Conservation (phyloP, 2,888 invertebrate species). For the Agrotis segetum region DNA sequence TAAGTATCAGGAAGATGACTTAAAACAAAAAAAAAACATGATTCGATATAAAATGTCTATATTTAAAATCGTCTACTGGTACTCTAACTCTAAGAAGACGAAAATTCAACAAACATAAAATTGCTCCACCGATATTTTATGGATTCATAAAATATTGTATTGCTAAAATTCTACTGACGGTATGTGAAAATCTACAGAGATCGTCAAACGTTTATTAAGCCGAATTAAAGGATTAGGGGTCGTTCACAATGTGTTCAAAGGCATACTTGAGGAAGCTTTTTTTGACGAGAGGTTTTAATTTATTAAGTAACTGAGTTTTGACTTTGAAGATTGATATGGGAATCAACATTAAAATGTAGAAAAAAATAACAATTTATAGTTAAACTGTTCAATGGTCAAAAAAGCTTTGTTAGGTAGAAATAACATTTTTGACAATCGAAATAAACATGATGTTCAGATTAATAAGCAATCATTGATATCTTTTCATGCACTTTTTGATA, state of each 20-base stretch:
- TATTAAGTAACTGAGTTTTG: background rate
- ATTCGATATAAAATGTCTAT: background rate
- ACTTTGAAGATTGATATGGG: background rate
- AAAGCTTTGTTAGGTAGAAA: too few species aligned
- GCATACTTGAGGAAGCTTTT: slow-evolving; percentile 12
- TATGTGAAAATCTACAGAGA: slow-evolving; percentile 58
- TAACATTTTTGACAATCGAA: too few species aligned
- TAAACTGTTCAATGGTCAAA: too few species aligned
- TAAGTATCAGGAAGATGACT: too few species aligned
- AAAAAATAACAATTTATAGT: too few species aligned
- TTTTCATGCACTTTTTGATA: too few species aligned
- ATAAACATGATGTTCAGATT: too few species aligned
- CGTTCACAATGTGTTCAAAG: slow-evolving; percentile 42
- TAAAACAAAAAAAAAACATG: background rate
- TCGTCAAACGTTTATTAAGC: slow-evolving; percentile 71
- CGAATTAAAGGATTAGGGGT: slow-evolving; percentile 63
- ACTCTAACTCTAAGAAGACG: background rate
- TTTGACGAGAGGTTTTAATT: background rate
- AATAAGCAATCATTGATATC: too few species aligned
- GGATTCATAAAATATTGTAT: slow-evolving; percentile 49
- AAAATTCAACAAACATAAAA: slow-evolving; percentile 16
- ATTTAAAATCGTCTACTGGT: background rate
- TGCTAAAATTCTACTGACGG: slow-evolving; percentile 44
- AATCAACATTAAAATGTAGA: background rate
- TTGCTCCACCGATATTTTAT: slow-evolving; percentile 37